Conservation (phyloP, 2,797 vertebrate species). For the Protonibea diacanthus region DNA sequence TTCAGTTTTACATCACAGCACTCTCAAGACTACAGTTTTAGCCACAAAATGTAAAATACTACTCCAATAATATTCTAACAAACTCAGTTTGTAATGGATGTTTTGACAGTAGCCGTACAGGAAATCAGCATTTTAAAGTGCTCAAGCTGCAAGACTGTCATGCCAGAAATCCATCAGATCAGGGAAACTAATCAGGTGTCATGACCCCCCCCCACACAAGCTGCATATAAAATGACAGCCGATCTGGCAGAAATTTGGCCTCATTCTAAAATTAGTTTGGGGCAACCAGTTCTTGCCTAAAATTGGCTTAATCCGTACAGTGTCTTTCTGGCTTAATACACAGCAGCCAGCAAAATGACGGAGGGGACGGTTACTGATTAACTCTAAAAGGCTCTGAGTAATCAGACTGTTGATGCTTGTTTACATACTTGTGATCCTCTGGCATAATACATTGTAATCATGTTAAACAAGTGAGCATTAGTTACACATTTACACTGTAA, state of each 20-base stretch:
- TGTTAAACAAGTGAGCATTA: constrained; percentile 8
- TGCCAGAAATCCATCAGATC: not conserved
- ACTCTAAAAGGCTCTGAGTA: constrained; percentile 13
- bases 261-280: constrained; percentile 6
- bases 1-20: not conserved
- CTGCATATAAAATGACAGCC: not conserved
- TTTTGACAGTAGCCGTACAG: constrained; percentile 1
- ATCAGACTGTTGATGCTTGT: constrained; percentile 12
- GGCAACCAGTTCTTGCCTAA: not conserved
- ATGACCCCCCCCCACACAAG: not conserved
- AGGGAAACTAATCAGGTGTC: constrained; percentile 1
- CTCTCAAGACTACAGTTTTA: not conserved
- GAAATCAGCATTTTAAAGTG: not conserved
- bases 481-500: not conserved
- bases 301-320: constrained; percentile 9
- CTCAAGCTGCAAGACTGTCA: not conserved
- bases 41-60: not conserved
- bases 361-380: not conserved
- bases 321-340: not conserved
- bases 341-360: constrained; percentile 12
- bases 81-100: not conserved
- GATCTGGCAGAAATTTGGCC: not conserved
- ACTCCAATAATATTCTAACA: not conserved
- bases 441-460: constrained; percentile 2
- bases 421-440: constrained; percentile 21